Evolutionary conservation across 1,140 invertebrate genomes (phyloP).

Genomic region (Chrysoperla carnea): DNA sequence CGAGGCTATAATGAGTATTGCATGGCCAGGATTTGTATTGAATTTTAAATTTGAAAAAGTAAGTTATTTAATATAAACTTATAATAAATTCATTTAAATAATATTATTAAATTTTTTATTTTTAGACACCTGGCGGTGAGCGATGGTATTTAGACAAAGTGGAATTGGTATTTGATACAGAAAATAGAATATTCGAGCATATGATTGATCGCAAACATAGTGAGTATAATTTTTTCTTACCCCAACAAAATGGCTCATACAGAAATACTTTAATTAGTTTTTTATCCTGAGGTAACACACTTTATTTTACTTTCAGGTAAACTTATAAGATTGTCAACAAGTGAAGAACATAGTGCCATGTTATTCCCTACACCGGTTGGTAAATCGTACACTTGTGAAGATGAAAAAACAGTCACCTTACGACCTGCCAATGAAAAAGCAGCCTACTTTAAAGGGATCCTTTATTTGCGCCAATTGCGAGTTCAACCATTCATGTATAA

Average conservation of each 20-base stretch:
- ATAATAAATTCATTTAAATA: neutral
- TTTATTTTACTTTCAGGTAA: conserved; percentile 18
- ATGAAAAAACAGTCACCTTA: conserved; percentile 40
- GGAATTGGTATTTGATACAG: conserved; percentile 37
- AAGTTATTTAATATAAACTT: neutral
- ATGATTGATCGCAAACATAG: neutral
- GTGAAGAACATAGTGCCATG: conserved; percentile 33
- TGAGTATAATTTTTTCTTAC: neutral
- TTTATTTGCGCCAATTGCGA: conserved; percentile 13
- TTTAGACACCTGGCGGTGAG: conserved; percentile 62
- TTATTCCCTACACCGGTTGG: conserved; percentile 71
- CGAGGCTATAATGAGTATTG: neutral
- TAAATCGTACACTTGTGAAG: conserved; percentile 57
- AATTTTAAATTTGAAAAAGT: neutral
- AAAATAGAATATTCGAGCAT: conserved; percentile 24
- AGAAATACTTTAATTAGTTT: conserved; percentile 1
- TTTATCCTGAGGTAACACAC: neutral
- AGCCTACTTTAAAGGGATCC: conserved; percentile 11
- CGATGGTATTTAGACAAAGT: conserved; percentile 66
- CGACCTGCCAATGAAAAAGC: conserved; percentile 22
- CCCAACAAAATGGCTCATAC: neutral
- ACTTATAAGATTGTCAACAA: conserved; percentile 35
- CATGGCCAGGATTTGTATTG: neutral
- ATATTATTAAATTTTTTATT: conserved; percentile 6
- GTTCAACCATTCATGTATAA: conserved; percentile 48